Conservation (phyloP, 2,797 vertebrate species). For the Peromyscus aztecus region DNA sequence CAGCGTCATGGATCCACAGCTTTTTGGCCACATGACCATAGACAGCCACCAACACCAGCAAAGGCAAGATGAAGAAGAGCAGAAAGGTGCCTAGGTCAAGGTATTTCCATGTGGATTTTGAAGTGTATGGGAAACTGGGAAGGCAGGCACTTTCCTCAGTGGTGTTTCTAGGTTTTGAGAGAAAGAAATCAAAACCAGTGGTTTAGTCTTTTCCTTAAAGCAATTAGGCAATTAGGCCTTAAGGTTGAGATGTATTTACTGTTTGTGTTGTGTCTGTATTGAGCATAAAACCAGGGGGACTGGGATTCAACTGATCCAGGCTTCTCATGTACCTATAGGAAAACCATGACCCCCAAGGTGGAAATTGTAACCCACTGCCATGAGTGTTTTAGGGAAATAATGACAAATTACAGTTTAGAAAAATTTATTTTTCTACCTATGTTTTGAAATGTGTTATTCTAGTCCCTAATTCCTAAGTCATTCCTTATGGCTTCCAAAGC, state of each 20-base stretch:
- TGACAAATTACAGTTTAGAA: background rate
- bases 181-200: conserved; percentile 61
- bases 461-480: background rate
- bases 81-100: conserved; percentile 88
- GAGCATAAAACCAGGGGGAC: background rate
- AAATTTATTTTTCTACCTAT: background rate
- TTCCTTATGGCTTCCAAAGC: background rate
- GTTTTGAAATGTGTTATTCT: conserved; percentile 29
- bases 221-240: background rate
- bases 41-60: conserved; percentile 87
- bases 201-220: background rate
- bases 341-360: background rate
- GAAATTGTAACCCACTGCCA: background rate
- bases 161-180: conserved; percentile 84
- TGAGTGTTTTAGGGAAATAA: background rate
- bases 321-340: background rate
- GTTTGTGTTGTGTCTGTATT: background rate
- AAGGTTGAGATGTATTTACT: background rate
- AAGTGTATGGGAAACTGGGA: conserved; percentile 87
- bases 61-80: conserved; percentile 87
- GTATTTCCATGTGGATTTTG: conserved; percentile 89
- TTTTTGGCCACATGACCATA: conserved; percentile 88
- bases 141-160: conserved; percentile 87
- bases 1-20: conserved; percentile 88
- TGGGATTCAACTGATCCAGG: background rate